Evolutionary conservation across 2,113 vertebrate genomes (phyloP), one percentile per base, ranked within the genome.

Genomic region (Patagioenas fasciata): DNA sequence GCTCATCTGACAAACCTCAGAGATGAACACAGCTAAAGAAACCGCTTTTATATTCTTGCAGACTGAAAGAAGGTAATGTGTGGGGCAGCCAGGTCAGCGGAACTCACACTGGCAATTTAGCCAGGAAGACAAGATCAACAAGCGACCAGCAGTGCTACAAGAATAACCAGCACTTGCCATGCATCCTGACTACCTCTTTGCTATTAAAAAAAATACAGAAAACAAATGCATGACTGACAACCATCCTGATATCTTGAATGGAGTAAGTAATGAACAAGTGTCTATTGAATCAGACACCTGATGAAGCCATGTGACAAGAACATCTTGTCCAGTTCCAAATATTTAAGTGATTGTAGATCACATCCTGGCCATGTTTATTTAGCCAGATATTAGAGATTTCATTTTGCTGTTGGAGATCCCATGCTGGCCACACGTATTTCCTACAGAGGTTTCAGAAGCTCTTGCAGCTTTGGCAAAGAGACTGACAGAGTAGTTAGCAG

Each of bases 111-210:
- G 10, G 9, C 29, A 51, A 24, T 66, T 85, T 40, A 50, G 9
- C 7, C 7, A 50, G 15, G 11, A 9, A 75, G 50, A 60, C 34
- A 72, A 72, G 17, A 69, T 65, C 61, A 72, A 10, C 24, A 57
- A 3, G 0, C 0, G 4, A 34, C 47, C 34, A 74, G 17, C 28
- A 38, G 19, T 24, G 25, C 34, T 60, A 60, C 1, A 4, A 61
- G 15, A 75, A 50, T 16, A 64, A 24, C 23, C 18, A 88, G 38
- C 12, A 44, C 3, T 60, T 50, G 25, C 5, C 8, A 15, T n/a
- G 13, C 44, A 64, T 42, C 19, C 17, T 28, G 72, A 1, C 51
- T 20, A 36, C 26, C 19, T 17, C 34, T 69, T 57, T 20, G 12
- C 19, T 82, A 31, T 3, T 54, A n/a, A 64, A 88, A 94, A 94